These are phyloP conservation scores for Petroica traversi DNA, from an alignment of 2,113 vertebrate genomes.

Conservation along the genomic window DNA sequence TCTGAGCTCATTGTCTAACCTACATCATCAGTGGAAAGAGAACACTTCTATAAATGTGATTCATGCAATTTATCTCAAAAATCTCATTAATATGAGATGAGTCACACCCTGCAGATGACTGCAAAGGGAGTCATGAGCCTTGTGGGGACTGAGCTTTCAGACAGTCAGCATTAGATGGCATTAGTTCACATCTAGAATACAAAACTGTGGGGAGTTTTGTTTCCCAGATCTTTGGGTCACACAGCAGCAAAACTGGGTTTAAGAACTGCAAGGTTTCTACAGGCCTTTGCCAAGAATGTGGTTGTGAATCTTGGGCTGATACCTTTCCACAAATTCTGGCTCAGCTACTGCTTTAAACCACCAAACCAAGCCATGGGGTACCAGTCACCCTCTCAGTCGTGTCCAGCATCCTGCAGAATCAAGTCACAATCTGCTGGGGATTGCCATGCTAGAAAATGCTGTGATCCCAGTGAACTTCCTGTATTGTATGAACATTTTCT, in stretches of 20 bases:
- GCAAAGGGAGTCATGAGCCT: not conserved
- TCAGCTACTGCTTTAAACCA: not conserved
- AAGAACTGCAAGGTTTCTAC: not conserved
- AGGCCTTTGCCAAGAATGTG: not conserved
- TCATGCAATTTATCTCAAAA: not conserved
- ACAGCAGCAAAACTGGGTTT: not conserved
- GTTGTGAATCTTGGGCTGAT: not conserved
- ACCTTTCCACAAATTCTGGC: not conserved
- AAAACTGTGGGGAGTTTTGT: not conserved
- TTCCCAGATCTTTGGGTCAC: not conserved
- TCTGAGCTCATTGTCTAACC: not conserved
- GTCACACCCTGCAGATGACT: not conserved
- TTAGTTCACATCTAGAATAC: not conserved
- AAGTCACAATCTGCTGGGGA: not conserved
- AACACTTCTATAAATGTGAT: not conserved
- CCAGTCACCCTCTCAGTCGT: not conserved
- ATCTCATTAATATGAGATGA: not conserved
- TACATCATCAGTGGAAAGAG: not conserved
- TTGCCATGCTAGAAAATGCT: not conserved
- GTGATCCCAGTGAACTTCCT: not conserved
- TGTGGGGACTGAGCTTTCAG: not conserved
- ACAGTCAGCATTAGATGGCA: not conserved
- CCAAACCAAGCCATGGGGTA: not conserved
- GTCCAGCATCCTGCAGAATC: not conserved
- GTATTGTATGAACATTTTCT: accelerated